These are phyloP conservation scores for Colletes collaris DNA, from an alignment of 2,888 invertebrate genomes.

Conservation along the genomic window DNA sequence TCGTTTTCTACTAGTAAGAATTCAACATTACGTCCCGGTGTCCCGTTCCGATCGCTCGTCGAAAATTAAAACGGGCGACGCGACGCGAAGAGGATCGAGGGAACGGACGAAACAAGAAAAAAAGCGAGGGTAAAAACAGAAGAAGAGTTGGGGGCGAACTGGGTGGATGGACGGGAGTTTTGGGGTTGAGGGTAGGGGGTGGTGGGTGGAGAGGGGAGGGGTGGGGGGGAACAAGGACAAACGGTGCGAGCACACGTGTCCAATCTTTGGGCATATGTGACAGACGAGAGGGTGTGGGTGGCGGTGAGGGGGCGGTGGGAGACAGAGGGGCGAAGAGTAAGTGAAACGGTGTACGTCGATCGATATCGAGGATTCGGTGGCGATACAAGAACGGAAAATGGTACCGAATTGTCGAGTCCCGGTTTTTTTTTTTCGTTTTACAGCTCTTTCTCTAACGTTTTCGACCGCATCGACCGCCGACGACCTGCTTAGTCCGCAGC, in stretches of 20 bases:
- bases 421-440: background rate
- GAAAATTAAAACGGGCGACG: background rate
- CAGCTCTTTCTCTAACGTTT: background rate
- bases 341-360: background rate
- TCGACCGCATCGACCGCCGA: background rate
- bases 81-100: background rate
- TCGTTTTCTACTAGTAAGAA: conserved; percentile 61
- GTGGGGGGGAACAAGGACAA: too few species aligned
- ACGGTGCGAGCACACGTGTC: too few species aligned
- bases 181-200: too few species aligned
- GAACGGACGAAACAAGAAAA: background rate
- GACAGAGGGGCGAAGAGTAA: too few species aligned
- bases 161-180: background rate
- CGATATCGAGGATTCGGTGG: background rate
- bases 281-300: too few species aligned
- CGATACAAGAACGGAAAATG: background rate
- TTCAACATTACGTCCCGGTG: conserved; percentile 44
- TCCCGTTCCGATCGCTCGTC: conserved; percentile 39
- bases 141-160: background rate
- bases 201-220: background rate
- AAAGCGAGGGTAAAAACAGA: too few species aligned
- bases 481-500: too few species aligned
- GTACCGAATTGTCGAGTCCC: conserved; percentile 13
- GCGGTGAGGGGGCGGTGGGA: background rate
- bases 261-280: too few species aligned